These are phyloP conservation scores for Rhabdomys dilectus DNA, from an alignment of 2,113 vertebrate species.

Conservation along the genomic window DNA sequence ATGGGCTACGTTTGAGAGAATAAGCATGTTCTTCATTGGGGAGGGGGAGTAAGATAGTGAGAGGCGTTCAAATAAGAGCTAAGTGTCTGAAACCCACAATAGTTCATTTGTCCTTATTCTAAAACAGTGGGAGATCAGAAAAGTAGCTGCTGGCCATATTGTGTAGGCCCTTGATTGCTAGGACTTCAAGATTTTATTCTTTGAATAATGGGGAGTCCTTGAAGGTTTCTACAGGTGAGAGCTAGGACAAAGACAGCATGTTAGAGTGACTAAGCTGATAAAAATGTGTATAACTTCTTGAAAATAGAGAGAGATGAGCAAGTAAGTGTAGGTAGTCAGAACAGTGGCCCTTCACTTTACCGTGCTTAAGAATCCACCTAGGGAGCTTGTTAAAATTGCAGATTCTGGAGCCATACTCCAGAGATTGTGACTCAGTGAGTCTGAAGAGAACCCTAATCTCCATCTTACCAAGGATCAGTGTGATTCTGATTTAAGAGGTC, in stretches of 20 bases:
- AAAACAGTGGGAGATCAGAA: not conserved
- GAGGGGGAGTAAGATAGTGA: not conserved
- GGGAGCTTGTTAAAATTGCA: constrained; percentile 40
- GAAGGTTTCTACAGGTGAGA: not conserved
- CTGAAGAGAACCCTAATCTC: constrained; percentile 51
- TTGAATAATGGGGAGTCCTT: not conserved
- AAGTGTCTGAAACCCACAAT: not conserved
- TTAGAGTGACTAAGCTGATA: constrained; percentile 9
- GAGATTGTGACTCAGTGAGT: constrained; percentile 40
- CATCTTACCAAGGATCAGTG: constrained; percentile 14
- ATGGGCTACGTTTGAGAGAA: not conserved
- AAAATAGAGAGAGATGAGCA: constrained; percentile 28
- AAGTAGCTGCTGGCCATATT: not conserved
- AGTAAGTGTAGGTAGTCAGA: not conserved
- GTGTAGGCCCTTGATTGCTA: not conserved
- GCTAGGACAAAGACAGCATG: not conserved
- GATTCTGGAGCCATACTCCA: not conserved
- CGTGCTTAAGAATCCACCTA: constrained; percentile 10
- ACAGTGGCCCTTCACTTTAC: constrained; percentile 30
- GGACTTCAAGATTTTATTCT: constrained; percentile 5
- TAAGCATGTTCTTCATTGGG: not conserved
- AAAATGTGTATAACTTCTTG: constrained; percentile 8
- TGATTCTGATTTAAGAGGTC: constrained; percentile 49
- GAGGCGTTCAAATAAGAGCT: not conserved
- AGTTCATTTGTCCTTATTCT: not conserved